Percentiles rank a stretch among this genome's conserved stretches.
phyloP scores from a whole-genome alignment of 2,888 invertebrate genomes.

The Rhagonycha fulva region DNA sequence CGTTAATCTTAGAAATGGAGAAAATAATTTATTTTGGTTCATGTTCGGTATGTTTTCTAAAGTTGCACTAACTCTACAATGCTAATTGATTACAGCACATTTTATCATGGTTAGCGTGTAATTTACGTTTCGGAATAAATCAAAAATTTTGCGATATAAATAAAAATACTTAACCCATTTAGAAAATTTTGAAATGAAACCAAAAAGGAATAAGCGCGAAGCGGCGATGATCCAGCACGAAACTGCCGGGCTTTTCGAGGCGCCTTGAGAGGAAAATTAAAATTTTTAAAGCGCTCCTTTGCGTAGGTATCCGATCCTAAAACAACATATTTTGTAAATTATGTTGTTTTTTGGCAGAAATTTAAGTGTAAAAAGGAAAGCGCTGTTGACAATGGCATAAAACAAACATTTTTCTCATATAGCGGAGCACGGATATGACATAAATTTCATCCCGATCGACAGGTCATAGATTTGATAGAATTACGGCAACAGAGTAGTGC shows the following conservation, averaged over 20 bases:
- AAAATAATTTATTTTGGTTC: conserved; percentile 15
- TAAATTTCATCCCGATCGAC: conserved; percentile 30
- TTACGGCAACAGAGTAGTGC: conserved; percentile 28
- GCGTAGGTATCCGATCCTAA: not conserved
- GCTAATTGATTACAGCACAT: not conserved
- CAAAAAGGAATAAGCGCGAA: not conserved
- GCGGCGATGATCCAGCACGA: not conserved
- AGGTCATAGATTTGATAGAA: conserved; percentile 32
- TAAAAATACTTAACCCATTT: not conserved
- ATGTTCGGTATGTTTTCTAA: not conserved
- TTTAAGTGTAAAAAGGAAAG: conserved; percentile 14
- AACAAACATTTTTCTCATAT: conserved; percentile 18
- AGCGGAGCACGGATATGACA: conserved; percentile 9
- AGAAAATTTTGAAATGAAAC: not conserved
- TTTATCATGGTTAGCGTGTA: not conserved
- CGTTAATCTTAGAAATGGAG: conserved; percentile 20
- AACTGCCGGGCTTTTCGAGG: not conserved
- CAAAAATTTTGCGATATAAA: not conserved
- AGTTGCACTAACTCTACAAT: not conserved
- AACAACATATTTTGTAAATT: not conserved
- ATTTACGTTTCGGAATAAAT: not conserved
- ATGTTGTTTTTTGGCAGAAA: conserved; percentile 5
- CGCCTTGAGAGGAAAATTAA: not conserved
- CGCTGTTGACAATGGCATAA: conserved; percentile 15
- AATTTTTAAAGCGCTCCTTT: not conserved